phyloP scores from a whole-genome alignment of 1,140 invertebrate species.

The Bombus sibiricus region DNA sequence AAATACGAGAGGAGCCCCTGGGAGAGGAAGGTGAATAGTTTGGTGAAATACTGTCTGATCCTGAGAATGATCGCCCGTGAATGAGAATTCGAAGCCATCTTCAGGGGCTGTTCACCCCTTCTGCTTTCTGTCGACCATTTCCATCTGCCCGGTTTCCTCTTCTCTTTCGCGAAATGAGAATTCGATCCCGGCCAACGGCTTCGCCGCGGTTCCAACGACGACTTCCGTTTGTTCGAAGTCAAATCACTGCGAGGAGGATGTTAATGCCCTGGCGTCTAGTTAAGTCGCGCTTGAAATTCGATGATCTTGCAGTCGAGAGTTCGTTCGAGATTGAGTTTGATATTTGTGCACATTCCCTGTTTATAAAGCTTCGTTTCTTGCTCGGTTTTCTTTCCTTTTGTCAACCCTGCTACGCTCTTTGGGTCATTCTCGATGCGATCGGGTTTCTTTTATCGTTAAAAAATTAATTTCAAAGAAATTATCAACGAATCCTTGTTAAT shows the following conservation, averaged over 20 bases:
- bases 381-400: neutral
- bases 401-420: neutral
- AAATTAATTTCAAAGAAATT: no score
- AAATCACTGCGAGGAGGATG: neutral
- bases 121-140: neutral
- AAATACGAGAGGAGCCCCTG: neutral
- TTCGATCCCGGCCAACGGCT: slow-evolving; percentile 22
- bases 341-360: neutral
- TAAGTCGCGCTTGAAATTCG: slow-evolving; percentile 17
- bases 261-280: neutral
- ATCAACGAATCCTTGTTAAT: no score
- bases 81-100: slow-evolving; percentile 20
- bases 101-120: neutral
- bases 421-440: no score
- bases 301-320: neutral
- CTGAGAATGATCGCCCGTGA: slow-evolving; percentile 32
- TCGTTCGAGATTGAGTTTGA: neutral
- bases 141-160: slow-evolving; percentile 4
- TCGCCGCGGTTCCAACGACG: slow-evolving; percentile 40
- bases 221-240: slow-evolving; percentile 33
- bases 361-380: neutral
- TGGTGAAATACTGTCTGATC: slow-evolving; percentile 39
- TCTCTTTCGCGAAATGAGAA: slow-evolving; percentile 29
- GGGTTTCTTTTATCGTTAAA: no score
- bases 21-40: neutral